A percentile compares a stretch with the other conserved stretches of the same genome.
Conservation (phyloP, 2,113 vertebrate species). For the Narcine bancroftii region DNA sequence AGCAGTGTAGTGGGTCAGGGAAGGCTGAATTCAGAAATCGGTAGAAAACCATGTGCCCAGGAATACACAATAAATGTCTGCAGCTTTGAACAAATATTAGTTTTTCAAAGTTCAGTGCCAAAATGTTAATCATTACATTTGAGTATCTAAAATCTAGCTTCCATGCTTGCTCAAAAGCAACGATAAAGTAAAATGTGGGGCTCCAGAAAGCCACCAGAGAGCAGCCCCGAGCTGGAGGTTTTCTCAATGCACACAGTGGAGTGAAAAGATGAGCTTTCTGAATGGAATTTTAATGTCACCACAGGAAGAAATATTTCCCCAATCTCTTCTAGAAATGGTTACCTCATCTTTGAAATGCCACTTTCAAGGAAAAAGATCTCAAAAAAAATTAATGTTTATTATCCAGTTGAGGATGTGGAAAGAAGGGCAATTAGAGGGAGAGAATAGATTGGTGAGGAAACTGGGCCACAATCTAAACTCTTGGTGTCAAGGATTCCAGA, state of each 20-base stretch:
- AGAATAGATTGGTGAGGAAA: neutral
- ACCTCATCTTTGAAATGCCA: no score
- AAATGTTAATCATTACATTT: neutral
- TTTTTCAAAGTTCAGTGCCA: neutral
- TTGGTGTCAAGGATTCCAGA: no score
- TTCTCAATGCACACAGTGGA: neutral
- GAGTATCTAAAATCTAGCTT: neutral
- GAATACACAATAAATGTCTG: neutral
- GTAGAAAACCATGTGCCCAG: neutral
- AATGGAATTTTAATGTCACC: neutral
- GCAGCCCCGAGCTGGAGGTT: neutral
- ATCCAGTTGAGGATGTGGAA: neutral
- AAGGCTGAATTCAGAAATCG: neutral
- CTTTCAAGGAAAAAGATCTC: neutral
- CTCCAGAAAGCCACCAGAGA: neutral
- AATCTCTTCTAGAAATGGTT: neutral
- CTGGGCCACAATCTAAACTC: no score
- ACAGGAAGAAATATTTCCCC: neutral
- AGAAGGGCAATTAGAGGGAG: neutral
- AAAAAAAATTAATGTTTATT: no score
- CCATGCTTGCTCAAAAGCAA: neutral
- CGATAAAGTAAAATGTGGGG: neutral
- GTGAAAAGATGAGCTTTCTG: neutral
- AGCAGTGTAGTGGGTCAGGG: no score
- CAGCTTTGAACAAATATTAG: neutral